Evolutionary conservation across 2,888 invertebrate species (phyloP), one percentile per base, ranked within the genome.

Genomic region (Papilio demoleus): DNA sequence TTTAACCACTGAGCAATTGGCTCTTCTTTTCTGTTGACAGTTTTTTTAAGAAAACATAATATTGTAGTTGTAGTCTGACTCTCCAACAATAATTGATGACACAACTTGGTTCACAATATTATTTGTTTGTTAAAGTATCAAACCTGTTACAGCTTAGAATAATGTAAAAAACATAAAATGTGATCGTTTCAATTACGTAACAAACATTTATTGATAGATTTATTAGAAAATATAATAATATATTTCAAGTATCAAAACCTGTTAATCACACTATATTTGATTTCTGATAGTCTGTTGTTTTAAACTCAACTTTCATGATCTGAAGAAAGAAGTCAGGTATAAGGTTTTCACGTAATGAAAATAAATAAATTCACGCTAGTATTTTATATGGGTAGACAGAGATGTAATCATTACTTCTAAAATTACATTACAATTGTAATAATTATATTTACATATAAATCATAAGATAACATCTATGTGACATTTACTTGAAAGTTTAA

Each of bases 141-240:
- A 53, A 27, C 53, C 53, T 53, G 53, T 53, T 53, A 53, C 53
- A 53, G 14, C 27, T 27, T 4, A 27, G 27, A 27, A 53, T 53
- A n/a, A 53, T 27, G 53, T 53, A 53, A 53, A 53, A n/a, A 53
- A 27, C 27, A 27, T 53, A 27, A 53, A 53, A 53, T 12, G 27
- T 27, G 53, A 53, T 27, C 8, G 53, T 53, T 53, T 53, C 9
- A 19, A 53, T 53, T n/a, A 50, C 27, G 50, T 50, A 53, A 53
- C 27, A 27, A 53, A 53, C 53, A n/a, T 53, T 53, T 47, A 22
- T 47, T 47, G 47, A 47, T 1, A 22, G 22, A 47, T 22, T 47
- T 47, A 47, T 3, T 47, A 47, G 47, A 47, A 47, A 47, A 47
- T 47, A 22, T 47, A 22, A 4, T 47, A 17, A 45, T 45, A 17